Evolutionary conservation across 1,140 invertebrate genomes (phyloP), one percentile per base, ranked within the genome.

Genomic region (Papilio helenus): DNA sequence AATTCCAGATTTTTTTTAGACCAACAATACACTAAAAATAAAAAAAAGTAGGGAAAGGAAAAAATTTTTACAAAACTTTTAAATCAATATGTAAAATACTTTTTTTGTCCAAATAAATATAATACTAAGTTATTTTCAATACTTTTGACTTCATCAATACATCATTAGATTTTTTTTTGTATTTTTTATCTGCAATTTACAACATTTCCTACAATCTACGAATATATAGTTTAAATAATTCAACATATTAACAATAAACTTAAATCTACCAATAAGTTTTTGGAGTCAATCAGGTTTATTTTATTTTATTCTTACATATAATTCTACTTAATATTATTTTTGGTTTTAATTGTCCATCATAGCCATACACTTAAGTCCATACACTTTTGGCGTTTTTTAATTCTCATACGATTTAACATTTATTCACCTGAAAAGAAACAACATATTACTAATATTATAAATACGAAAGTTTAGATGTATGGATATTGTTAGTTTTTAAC

Each of bases 281-380:
- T 58, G n/a, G 18, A 58, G 55, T 58, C 55, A 49, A 10, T 26
- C 3, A 26, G 18, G 20, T 4, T 61, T 61, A 61, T 14, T n/a
- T 61, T 8, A 26, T n/a, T n/a, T n/a, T 18, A 20, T 61, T 61
- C 20, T 58, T n/a, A n/a, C n/a, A 61, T 26, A 61, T 8, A 61
- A 61, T 26, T 61, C 23, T 8, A 61, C 20, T 61, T 61, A 61
- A 26, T 26, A 61, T 61, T 61, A 61, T 61, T 61, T 61, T 61
- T 61, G 58, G 58, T 61, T 61, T 26, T 3, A 61, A 26, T 42
- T 61, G 58, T 61, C 58, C 58, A 9, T 58, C 55, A 61, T 61
- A 61, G 58, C 58, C 58, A 23, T 61, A 61, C 58, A 61, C 20
- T 61, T 61, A 61, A 61, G 20, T 23, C 58, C 58, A 61, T 61